Base-by-base conservation (phyloP, 2,113 vertebrate species). In the Lichenostomus cassidix region DNA sequence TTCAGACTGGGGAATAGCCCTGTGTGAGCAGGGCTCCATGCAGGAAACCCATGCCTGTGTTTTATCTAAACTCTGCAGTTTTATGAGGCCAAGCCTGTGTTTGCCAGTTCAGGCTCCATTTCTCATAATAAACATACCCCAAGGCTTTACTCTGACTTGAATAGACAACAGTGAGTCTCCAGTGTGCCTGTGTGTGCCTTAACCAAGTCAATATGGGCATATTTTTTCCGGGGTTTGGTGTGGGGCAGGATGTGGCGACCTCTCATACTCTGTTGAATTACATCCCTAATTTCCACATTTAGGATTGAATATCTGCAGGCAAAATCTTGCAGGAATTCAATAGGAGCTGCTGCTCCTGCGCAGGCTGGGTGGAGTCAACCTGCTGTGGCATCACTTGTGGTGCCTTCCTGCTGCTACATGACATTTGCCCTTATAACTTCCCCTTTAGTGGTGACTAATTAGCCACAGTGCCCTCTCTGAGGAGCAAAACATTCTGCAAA, bases 401-500 rank as follows among this genome's bases (percentile, higher is more conserved):
- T 78, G 31, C 77, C 65, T 91, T 94, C 76, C 67, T 2, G 1
- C 39, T 6, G 10, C 46, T 87, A 69, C 49, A 60, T 4, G 18
- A 55, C 68, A 70, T 89, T 91, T 92, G 60, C 25, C 59, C 50
- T 92, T 81, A 50, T 65, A 92, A 69, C 11, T 79, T 91, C 41
- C 65, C 53, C 8, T 91, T 71, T 53, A 46, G 9, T 76, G n/a
- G 37, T 85, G 82, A 62, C 75, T 92, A 93, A 80, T 90, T 93
- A 85, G 19, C 41, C 75, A 35, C 1, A 0, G 11, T 59, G 24
- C 55, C 44, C 35, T 78, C 39, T 94, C 20, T 44, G 58, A 84
- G 20, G 80, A 91, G 20, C 28, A 89, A 64, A 91, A 87, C 22
- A 46, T 82, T 94, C 83, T 87, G 82, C 62, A 92, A 92, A 91